These are phyloP conservation scores for Cyanistes caeruleus DNA, from an alignment of 2,113 vertebrate species.

Conservation along the genomic window DNA sequence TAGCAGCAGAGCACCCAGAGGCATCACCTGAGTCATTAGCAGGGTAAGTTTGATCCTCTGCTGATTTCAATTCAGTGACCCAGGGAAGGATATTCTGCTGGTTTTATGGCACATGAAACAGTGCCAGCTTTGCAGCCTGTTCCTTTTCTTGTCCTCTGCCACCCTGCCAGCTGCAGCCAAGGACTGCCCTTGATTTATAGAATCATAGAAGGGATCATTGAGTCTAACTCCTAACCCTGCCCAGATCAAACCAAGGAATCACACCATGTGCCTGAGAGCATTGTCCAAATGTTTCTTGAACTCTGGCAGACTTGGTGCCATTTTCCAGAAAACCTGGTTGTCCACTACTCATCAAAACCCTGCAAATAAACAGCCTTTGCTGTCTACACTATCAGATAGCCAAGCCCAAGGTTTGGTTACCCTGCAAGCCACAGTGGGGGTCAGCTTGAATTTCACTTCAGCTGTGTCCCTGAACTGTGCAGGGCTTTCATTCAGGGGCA, in stretches of 20 bases:
- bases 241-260: neutral
- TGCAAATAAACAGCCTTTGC: neutral
- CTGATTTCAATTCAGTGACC: neutral
- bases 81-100: neutral
- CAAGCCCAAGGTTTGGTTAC: rapidly evolving
- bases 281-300: neutral
- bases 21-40: neutral
- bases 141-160: neutral
- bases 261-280: neutral
- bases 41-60: neutral
- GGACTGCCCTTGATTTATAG: neutral
- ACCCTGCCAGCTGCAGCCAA: neutral
- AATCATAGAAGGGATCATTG: neutral
- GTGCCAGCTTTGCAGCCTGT: neutral
- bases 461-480: neutral
- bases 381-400: neutral
- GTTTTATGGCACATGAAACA: neutral
- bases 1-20: neutral
- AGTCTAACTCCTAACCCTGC: neutral
- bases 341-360: neutral
- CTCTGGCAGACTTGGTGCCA: neutral
- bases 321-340: neutral
- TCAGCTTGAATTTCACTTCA: neutral
- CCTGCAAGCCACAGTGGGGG: neutral
- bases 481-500: neutral